Percentiles rank a stretch among this genome's conserved stretches.
These are phyloP conservation scores for Lysandra bellargus DNA, from an alignment of 2,888 invertebrate species.

Conservation along the genomic window DNA sequence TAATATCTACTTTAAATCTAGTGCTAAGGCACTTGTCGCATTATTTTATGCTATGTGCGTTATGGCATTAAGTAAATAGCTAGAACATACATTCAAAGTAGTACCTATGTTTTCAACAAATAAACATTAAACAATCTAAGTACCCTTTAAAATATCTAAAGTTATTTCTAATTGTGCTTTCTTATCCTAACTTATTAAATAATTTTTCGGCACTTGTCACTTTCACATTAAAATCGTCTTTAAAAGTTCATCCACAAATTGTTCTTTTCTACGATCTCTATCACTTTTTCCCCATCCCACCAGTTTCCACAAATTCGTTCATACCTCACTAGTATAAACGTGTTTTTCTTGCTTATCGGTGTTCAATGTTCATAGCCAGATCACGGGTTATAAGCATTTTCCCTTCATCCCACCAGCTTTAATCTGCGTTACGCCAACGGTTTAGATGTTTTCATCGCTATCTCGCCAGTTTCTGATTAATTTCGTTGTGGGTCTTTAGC, in stretches of 20 bases:
- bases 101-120: neutral
- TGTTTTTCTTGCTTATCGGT: neutral
- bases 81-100: neutral
- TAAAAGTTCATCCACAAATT: neutral
- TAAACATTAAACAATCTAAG: neutral
- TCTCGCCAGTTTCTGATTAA: neutral
- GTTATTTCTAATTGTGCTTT: neutral
- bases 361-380: neutral
- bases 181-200: neutral
- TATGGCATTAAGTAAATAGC: slow-evolving; percentile 2
- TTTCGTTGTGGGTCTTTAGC: too few relatives aligned
- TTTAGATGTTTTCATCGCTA: neutral
- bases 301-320: neutral
- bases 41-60: slow-evolving; percentile 35
- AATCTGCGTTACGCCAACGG: too few relatives aligned
- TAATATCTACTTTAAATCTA: slow-evolving; percentile 24
- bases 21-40: slow-evolving; percentile 43
- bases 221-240: neutral
- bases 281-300: neutral
- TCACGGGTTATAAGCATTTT: too few relatives aligned
- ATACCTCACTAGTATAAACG: neutral
- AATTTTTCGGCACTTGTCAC: slow-evolving; percentile 32
- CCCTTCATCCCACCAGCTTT: too few relatives aligned
- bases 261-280: neutral
- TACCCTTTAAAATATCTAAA: neutral